These are phyloP conservation scores for Mongoloraphidia duomilia DNA, from an alignment of 2,888 invertebrate genomes.

Conservation along the genomic window DNA sequence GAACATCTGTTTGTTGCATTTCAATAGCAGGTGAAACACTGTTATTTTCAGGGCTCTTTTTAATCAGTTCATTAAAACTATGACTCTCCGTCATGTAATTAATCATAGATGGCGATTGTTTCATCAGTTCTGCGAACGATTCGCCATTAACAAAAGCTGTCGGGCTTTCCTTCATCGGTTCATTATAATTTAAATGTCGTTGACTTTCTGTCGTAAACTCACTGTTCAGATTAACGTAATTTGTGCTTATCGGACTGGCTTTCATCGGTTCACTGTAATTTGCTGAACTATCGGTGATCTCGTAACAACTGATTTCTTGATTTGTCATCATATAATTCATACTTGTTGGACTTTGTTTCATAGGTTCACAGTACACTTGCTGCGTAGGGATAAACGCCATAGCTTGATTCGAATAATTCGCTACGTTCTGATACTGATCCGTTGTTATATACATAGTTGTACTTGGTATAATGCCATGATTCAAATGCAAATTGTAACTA, in stretches of 20 bases:
- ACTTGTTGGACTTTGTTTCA: slow-evolving; percentile 2
- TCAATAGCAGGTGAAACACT: background rate
- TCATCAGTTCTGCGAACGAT: slow-evolving; percentile 4
- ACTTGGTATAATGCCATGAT: background rate
- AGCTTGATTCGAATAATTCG: background rate
- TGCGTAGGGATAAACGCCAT: background rate
- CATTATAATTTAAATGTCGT: background rate
- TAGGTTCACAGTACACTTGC: background rate
- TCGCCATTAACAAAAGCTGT: background rate
- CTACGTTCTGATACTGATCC: background rate
- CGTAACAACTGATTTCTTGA: background rate
- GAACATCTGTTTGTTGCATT: background rate
- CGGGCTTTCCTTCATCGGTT: background rate
- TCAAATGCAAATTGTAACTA: slow-evolving; percentile 7
- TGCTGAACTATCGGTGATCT: background rate
- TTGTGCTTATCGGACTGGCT: slow-evolving; percentile 1
- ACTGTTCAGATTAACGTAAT: background rate
- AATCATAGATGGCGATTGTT: slow-evolving; percentile 1
- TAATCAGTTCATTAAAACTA: background rate
- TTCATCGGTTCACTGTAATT: slow-evolving; percentile 4
- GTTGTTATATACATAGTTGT: slow-evolving; percentile 1
- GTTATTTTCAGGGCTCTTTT: background rate
- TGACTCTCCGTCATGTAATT: background rate
- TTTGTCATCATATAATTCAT: background rate
- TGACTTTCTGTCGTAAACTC: background rate